Conservation (phyloP, 2,888 invertebrate genomes). For the Caenorhabditis uteleia region DNA sequence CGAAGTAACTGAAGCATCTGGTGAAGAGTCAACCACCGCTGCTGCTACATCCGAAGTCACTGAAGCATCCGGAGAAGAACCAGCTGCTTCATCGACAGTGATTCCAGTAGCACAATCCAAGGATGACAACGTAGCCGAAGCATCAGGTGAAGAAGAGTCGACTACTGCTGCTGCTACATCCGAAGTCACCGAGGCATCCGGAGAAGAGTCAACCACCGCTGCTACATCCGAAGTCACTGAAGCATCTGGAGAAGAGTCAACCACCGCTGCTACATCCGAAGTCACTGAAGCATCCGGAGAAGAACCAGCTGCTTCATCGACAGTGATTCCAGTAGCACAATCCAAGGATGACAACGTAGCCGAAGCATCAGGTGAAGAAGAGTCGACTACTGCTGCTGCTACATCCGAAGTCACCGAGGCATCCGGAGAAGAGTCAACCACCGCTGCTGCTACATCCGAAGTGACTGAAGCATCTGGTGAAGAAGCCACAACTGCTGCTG, state of each 20-base stretch:
- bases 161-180: slow-evolving; percentile 17
- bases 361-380: slow-evolving; percentile 7
- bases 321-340: too few species aligned
- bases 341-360: too few species aligned
- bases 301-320: slow-evolving; percentile 5
- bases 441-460: slow-evolving; percentile 4
- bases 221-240: slow-evolving; percentile 4
- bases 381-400: slow-evolving; percentile 9
- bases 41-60: slow-evolving; percentile 9
- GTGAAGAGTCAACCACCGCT: slow-evolving; percentile 9
- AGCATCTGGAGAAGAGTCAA: slow-evolving; percentile 11
- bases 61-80: slow-evolving; percentile 25
- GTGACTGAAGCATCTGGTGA: slow-evolving; percentile 3
- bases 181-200: neutral
- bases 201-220: slow-evolving; percentile 10
- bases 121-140: slow-evolving; percentile 6
- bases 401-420: too few species aligned
- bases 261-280: slow-evolving; percentile 4
- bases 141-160: slow-evolving; percentile 3
- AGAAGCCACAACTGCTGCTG: slow-evolving; percentile 15
- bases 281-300: slow-evolving; percentile 29
- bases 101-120: too few species aligned
- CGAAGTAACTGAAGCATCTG: slow-evolving; percentile 7
- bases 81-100: slow-evolving; percentile 5
- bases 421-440: slow-evolving; percentile 9